phyloP scores from a whole-genome alignment of 2,888 invertebrate species.

The Drosophila anomalata region DNA sequence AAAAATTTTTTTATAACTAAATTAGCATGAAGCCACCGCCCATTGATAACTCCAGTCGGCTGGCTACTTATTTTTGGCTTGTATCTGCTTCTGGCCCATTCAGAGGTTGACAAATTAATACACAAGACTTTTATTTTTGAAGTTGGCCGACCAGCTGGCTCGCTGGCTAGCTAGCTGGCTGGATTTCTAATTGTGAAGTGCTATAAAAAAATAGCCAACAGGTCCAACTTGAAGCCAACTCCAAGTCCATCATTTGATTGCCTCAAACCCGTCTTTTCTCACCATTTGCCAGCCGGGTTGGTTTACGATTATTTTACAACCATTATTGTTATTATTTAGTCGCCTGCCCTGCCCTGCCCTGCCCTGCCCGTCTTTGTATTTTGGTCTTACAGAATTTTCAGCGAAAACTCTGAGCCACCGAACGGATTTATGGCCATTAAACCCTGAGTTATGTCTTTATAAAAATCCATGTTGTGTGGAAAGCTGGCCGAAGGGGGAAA shows the following conservation, averaged over 20 bases:
- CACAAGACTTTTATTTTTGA: conserved; percentile 61
- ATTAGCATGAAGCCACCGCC: conserved; percentile 46
- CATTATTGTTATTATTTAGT: conserved; percentile 25
- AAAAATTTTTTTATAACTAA: conserved; percentile 47
- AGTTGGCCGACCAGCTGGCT: conserved; percentile 52
- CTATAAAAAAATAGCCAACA: conserved; percentile 53
- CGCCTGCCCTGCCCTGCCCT: neutral
- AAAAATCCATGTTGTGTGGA: conserved; percentile 19
- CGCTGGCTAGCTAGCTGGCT: conserved; percentile 37
- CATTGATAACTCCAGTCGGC: conserved; percentile 31
- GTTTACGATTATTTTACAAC: conserved; percentile 40
- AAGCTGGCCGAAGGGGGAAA: conserved; percentile 1
- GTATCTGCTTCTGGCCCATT: conserved; percentile 24
- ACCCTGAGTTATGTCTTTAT: conserved; percentile 58
- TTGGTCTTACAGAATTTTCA: conserved; percentile 66
- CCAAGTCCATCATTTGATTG: conserved; percentile 68
- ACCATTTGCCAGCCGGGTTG: conserved; percentile 18
- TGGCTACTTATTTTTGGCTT: neutral
- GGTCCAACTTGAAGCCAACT: conserved; percentile 19
- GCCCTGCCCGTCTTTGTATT: neutral
- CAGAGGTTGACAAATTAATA: conserved; percentile 72
- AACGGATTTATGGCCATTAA: conserved; percentile 61
- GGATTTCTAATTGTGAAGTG: conserved; percentile 65
- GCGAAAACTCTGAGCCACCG: conserved; percentile 30
- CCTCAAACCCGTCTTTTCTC: conserved; percentile 33